Conservation (phyloP, 2,113 vertebrate species). For the Mus pahari region DNA sequence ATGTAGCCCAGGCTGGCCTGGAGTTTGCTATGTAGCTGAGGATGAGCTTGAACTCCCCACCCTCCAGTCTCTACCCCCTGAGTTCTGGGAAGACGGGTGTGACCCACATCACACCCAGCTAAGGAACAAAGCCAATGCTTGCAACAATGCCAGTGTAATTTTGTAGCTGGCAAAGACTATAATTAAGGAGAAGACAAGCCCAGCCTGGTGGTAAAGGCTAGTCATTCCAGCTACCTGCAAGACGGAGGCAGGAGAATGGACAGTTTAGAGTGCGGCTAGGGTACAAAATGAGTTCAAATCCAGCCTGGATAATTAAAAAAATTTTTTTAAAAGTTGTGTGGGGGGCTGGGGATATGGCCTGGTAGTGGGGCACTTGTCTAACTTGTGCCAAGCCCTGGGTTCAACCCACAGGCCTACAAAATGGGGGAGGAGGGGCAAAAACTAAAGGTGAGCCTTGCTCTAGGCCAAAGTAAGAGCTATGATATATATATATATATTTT, state of each 20-base stretch:
- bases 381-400: not conserved
- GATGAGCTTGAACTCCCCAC: not conserved
- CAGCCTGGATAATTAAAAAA: not conserved
- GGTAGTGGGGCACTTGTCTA: not conserved
- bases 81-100: not conserved
- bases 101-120: not conserved
- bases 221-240: not conserved
- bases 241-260: not conserved
- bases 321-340: not conserved
- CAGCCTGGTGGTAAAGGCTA: not conserved
- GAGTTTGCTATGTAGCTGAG: not conserved
- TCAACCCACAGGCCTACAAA: not conserved
- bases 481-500: not conserved
- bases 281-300: not conserved
- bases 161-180: not conserved
- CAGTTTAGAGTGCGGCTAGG: not conserved
- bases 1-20: not conserved
- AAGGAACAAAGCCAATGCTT: not conserved
- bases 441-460: not conserved
- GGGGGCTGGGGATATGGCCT: not conserved
- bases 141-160: not conserved
- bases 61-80: not conserved
- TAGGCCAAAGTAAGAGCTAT: rapidly evolving
- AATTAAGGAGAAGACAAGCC: not conserved
- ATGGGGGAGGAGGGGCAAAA: not conserved